Conservation (phyloP, 2,888 invertebrate species). For the Sycophila texana region DNA sequence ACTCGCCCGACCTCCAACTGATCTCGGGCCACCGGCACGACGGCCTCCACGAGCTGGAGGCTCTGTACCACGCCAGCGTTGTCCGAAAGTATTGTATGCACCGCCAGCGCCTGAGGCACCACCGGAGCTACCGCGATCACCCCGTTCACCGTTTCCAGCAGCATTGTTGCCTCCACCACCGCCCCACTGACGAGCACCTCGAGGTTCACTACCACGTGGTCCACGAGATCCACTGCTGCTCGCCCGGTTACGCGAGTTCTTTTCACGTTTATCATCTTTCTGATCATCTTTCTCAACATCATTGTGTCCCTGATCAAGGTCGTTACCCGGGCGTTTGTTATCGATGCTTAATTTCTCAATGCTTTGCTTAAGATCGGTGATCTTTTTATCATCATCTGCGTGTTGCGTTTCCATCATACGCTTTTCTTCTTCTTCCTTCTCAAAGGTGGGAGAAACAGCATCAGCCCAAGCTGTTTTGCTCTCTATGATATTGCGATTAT, state of each 20-base stretch:
- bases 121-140: conserved; percentile 70
- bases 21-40: conserved; percentile 63
- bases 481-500: conserved; percentile 34
- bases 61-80: conserved; percentile 77
- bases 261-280: conserved; percentile 74
- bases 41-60: conserved; percentile 61
- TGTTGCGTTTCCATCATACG: conserved; percentile 21
- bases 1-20: conserved; percentile 71
- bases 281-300: conserved; percentile 68
- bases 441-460: conserved; percentile 72
- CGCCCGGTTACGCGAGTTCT: conserved; percentile 70
- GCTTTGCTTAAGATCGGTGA: conserved; percentile 67
- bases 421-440: conserved; percentile 74
- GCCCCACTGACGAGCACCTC: conserved; percentile 76
- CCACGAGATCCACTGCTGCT: conserved; percentile 77
- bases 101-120: conserved; percentile 62
- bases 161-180: conserved; percentile 75
- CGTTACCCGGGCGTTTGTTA: conserved; percentile 64
- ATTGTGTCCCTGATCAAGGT: conserved; percentile 74
- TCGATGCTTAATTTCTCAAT: conserved; percentile 70
- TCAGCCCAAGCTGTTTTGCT: conserved; percentile 75
- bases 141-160: conserved; percentile 65
- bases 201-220: conserved; percentile 65
- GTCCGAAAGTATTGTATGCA: conserved; percentile 70
- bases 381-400: conserved; percentile 69